Conservation (phyloP, 1,140 invertebrate species). For the Micrasema minimum region DNA sequence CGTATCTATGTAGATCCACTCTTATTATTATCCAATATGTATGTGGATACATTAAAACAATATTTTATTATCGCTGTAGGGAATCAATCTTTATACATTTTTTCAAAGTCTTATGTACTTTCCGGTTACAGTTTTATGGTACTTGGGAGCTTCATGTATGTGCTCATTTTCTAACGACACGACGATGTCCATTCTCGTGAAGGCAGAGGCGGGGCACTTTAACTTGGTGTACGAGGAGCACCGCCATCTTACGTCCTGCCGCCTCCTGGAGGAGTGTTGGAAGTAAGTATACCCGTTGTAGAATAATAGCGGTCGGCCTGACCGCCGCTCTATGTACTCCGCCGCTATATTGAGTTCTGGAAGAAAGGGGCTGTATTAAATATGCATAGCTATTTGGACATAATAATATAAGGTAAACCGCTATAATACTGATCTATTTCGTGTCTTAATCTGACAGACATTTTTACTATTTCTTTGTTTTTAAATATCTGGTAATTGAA, state of each 20-base stretch:
- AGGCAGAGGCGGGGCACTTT: constrained; percentile 16
- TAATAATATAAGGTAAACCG: not conserved
- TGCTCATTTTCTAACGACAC: constrained; percentile 13
- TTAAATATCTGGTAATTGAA: too few species aligned
- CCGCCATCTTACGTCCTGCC: constrained; percentile 25
- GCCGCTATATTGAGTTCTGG: not conserved
- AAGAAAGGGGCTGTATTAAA: too few species aligned
- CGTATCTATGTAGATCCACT: too few species aligned
- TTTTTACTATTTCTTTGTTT: too few species aligned
- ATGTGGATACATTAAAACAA: too few species aligned
- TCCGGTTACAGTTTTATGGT: not conserved
- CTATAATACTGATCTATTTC: not conserved
- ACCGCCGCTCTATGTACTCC: constrained; percentile 3
- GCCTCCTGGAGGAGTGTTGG: constrained; percentile 1
- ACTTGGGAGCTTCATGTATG: constrained; percentile 18
- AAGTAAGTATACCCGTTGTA: constrained; percentile 27
- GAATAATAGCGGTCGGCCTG: constrained; percentile 10
- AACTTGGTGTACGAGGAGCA: constrained; percentile 28
- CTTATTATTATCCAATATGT: too few species aligned
- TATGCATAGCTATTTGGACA: not conserved
- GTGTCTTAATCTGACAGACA: too few species aligned
- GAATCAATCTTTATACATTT: too few species aligned
- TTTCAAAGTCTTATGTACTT: constrained; percentile 8
- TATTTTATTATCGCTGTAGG: too few species aligned
- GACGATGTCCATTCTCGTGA: not conserved